Base-by-base conservation (phyloP, 35 echinoderm and acorn worm species). In the Lytechinus variegatus region DNA sequence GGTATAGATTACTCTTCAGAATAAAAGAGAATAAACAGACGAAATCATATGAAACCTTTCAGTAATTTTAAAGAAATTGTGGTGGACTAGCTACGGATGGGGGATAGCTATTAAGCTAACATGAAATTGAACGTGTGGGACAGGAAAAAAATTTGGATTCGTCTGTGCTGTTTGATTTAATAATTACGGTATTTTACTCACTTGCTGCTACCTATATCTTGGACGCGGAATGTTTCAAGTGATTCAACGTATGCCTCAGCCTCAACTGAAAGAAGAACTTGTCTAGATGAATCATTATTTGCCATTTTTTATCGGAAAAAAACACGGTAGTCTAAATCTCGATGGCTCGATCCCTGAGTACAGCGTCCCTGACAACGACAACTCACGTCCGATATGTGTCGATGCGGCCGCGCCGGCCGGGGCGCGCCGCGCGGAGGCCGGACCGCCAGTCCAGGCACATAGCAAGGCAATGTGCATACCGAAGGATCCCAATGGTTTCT, bases 241-340 rank as follows among this genome's bases (percentile, higher is more conserved):
- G 98, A 94, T 87, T 99, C 95, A 28, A 97, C 92, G 54, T 97
- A 99, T 27, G 96, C 98, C 94, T 99, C 98, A 52, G 98, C 98
- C 94, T 99, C 98, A 60, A 95, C 96, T 19, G 96, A 92, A 14
- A 99, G 96, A 16, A 99, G 61, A 94, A 99, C 96, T 9, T 94
- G 95, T 14, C 60, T 94, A 58, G 60, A 56, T 56, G 92, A 9
- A 56, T 52, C 54, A 52, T 96, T 94, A 19, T 54, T 88, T 29
- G 96, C 94, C 96, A 96, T 96, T 19, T 66, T 54, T 52, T 44
- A 44, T 10, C 10, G n/a, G 88, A 90, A 44, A 90, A 9, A 79
- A 24, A 33, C 7, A 79, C n/a, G 4, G 66, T 90, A 21, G 27
- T 27, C 52, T 53, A 89, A 10, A 5, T 90, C 27, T n/a, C 52